Base-by-base conservation (phyloP, 2,888 invertebrate genomes). In the Tenthredo livida region DNA sequence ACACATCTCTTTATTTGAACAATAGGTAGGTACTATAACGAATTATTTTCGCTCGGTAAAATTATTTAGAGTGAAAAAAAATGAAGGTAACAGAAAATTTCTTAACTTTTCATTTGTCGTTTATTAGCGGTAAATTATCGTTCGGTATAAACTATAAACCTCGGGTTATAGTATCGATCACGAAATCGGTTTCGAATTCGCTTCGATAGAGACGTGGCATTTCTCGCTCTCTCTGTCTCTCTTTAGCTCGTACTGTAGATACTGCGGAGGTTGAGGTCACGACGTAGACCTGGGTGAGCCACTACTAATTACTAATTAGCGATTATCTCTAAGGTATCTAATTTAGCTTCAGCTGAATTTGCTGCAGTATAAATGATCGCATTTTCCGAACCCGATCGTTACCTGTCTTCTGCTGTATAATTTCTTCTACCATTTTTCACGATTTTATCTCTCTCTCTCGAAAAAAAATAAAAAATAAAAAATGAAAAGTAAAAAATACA, bases 281-380 rank as follows among this genome's bases (percentile, higher is more conserved):
- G 70, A 85, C 84, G 85, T 78, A 78, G 85, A 87, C 85, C 84
- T 77, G 87, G 86, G 73, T 84, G 82, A 86, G 75, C 85, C 85
- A 84, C 78, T 85, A 78, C 86, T 86, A 87, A 87, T 87, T 86
- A 87, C 86, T 87, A 87, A 87, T 87, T 87, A 87, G 87, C 85
- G 87, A 87, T 87, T 87, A 86, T 87, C 86, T 86, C 87, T 21
- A 12, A 25, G 84, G 77, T 65, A 84, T 84, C 78, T 75, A 73
- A 43, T 43, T 43, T 54, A 77, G 77, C 77, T 77, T 77, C 33
- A n/a, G 72, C 72, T 73, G 72, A 37, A 73, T 43, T 43, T 43
- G 43, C 72, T 40, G 72, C 40, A 12, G 72, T 43, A 73, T 67
- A 67, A 67, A 67, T 33, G 67, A 67, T 73, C 72, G 72, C 72